These are phyloP conservation scores for Melospiza melodia DNA, from an alignment of 2,113 vertebrate species.

Conservation along the genomic window DNA sequence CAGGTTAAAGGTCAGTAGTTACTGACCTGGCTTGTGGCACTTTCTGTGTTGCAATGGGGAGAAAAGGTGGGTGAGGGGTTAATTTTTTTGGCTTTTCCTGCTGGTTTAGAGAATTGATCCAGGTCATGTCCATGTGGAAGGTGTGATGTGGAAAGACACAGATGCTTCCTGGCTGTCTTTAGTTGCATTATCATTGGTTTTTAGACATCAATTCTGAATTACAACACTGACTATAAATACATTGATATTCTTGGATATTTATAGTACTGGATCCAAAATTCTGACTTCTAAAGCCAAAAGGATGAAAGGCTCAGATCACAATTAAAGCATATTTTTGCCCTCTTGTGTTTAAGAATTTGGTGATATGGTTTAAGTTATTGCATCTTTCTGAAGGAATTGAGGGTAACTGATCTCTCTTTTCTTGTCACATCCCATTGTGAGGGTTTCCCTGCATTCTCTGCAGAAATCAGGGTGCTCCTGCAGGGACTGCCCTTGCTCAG, in stretches of 20 bases:
- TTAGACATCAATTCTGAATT: background rate
- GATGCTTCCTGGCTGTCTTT: background rate
- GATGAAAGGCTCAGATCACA: background rate
- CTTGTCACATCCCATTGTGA: background rate
- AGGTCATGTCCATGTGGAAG: background rate
- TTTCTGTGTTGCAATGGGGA: background rate
- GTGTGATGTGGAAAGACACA: background rate
- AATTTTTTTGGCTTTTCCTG: background rate
- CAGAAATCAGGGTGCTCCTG: background rate
- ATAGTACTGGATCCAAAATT: background rate
- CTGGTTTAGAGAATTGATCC: background rate
- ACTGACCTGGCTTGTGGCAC: background rate
- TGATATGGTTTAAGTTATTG: background rate
- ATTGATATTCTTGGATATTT: background rate
- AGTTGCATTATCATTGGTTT: background rate
- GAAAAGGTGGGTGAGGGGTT: background rate
- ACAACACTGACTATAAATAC: background rate
- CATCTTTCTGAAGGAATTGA: background rate
- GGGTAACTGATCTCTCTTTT: background rate
- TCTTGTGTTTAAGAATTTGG: background rate
- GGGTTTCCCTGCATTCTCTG: background rate
- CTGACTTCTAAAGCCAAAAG: background rate
- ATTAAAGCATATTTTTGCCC: background rate
- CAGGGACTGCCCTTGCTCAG: fast-evolving
- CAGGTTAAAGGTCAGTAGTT: background rate